These are phyloP conservation scores for Drosophila rellima DNA, from an alignment of 2,888 invertebrate genomes.

Conservation along the genomic window DNA sequence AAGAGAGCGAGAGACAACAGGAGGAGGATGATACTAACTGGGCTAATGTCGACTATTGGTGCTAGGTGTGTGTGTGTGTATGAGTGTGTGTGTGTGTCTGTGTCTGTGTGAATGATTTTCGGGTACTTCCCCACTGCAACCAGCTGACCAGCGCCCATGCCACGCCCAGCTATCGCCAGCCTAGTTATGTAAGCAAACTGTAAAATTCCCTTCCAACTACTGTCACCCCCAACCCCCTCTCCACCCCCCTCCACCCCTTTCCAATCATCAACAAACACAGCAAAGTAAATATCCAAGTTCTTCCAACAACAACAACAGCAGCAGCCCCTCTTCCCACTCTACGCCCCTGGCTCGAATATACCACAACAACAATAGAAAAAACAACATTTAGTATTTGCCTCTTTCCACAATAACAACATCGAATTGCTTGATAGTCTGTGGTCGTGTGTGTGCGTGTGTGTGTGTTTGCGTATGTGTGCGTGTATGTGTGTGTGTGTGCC, in stretches of 20 bases:
- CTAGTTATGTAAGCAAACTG: slow-evolving; percentile 5
- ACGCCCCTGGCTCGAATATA: slow-evolving; percentile 61
- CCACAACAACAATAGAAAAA: slow-evolving; percentile 6
- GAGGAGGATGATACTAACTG: slow-evolving; percentile 64
- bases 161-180: slow-evolving; percentile 26
- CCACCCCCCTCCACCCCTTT: background rate
- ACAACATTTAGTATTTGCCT: slow-evolving; percentile 10
- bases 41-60: slow-evolving; percentile 76
- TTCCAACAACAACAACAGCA: slow-evolving; percentile 58
- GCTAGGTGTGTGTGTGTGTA: slow-evolving; percentile 44
- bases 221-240: background rate
- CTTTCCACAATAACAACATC: slow-evolving; percentile 8
- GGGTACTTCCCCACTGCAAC: background rate
- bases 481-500: slow-evolving; percentile 24
- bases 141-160: slow-evolving; percentile 13
- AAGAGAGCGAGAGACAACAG: slow-evolving; percentile 31
- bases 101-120: background rate
- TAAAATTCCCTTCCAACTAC: background rate
- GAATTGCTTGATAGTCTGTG: slow-evolving; percentile 27
- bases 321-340: slow-evolving; percentile 12
- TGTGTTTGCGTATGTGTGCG: slow-evolving; percentile 30
- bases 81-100: slow-evolving; percentile 21
- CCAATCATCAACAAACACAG: slow-evolving; percentile 5
- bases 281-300: slow-evolving; percentile 65
- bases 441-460: slow-evolving; percentile 14